Conservation (phyloP, 2,113 vertebrate species). For the Phaethon lepturus region DNA sequence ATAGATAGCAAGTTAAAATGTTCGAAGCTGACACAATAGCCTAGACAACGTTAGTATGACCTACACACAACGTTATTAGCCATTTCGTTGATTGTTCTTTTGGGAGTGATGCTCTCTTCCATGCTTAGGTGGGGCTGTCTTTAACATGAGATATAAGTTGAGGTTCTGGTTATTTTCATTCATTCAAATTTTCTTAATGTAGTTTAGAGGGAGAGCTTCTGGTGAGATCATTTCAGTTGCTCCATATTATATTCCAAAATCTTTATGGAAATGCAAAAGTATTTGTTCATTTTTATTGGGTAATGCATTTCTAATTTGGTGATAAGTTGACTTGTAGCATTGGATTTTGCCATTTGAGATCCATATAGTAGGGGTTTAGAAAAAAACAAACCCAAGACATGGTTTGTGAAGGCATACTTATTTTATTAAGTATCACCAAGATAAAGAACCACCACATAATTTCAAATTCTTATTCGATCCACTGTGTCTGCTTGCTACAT, state of each 20-base stretch:
- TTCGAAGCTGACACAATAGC: background rate
- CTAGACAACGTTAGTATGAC: background rate
- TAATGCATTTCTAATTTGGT: background rate
- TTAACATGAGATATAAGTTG: background rate
- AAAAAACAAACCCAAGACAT: background rate
- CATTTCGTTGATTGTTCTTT: background rate
- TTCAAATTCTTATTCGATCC: background rate
- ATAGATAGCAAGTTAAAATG: background rate
- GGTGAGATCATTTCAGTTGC: background rate
- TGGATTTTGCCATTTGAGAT: background rate
- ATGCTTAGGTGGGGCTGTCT: background rate
- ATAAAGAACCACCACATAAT: background rate
- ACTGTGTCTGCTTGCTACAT: background rate
- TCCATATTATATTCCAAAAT: background rate
- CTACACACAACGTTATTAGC: background rate
- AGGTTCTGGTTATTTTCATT: background rate
- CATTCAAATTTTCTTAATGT: background rate
- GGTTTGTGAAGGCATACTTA: background rate
- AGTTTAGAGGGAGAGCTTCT: background rate
- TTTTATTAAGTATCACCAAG: background rate
- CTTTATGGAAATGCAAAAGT: background rate
- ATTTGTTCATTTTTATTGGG: background rate
- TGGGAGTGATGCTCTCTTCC: background rate
- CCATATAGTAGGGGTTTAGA: rapidly evolving
- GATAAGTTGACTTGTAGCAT: background rate